A percentile compares a stretch with the other conserved stretches of the same genome.
Evolutionary conservation across 1,140 invertebrate species (phyloP).

Genomic region (Neocloeon triangulifer): DNA sequence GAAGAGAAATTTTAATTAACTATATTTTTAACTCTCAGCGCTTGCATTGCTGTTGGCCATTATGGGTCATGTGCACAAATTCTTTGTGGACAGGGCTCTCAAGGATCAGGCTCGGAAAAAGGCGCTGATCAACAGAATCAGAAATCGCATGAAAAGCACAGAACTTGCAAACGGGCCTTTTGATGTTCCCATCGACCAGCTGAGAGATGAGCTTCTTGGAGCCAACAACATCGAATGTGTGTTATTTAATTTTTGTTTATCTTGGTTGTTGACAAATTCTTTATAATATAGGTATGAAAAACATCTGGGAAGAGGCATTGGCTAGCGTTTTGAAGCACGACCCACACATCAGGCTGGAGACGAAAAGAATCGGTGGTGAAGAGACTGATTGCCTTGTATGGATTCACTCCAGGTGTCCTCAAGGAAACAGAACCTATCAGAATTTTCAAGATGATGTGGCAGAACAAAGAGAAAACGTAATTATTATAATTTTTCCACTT

Average conservation of each 20-base stretch:
- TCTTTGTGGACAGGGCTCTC: conserved; percentile 1
- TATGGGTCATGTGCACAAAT: no score
- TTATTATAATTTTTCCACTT: no score
- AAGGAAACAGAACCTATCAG: no score
- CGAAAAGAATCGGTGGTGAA: neutral
- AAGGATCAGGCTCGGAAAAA: conserved; percentile 19
- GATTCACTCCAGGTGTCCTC: neutral
- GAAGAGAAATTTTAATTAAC: no score
- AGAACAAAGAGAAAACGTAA: no score
- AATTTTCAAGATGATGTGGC: no score
- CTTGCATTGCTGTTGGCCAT: no score
- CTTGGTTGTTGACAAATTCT: no score
- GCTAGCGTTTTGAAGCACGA: neutral
- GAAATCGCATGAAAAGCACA: conserved; percentile 62
- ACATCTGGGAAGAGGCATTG: conserved; percentile 45
- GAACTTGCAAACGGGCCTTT: conserved; percentile 22
- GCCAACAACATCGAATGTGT: neutral
- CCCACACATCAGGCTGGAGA: neutral
- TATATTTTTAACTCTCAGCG: no score
- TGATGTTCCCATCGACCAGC: neutral
- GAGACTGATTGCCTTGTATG: neutral
- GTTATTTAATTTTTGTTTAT: no score
- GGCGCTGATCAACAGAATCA: conserved; percentile 65
- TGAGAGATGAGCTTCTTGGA: neutral
- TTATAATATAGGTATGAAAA: conserved; percentile 30